These are phyloP conservation scores for Arrhamphus sclerolepis DNA, from an alignment of 2,797 vertebrate species.

Conservation along the genomic window DNA sequence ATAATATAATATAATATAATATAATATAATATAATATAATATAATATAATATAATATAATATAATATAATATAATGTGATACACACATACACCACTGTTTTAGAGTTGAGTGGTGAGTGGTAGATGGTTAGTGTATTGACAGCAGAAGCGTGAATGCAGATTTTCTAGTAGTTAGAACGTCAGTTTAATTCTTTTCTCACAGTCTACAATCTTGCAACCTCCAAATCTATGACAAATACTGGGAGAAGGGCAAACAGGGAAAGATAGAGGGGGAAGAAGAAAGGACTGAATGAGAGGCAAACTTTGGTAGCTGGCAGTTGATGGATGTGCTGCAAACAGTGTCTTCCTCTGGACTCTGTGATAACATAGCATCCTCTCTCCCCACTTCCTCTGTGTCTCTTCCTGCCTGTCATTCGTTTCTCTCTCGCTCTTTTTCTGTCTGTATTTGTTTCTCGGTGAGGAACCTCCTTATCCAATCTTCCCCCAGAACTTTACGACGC, in stretches of 20 bases:
- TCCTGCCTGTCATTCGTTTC: conserved; percentile 38
- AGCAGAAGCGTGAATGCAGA: conserved; percentile 57
- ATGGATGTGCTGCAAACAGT: conserved; percentile 66
- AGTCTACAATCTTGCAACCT: conserved; percentile 35
- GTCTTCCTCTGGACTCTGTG: conserved; percentile 62
- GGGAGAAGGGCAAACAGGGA: conserved; percentile 15
- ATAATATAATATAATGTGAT: too few relatives aligned
- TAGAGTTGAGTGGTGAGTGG: conserved; percentile 27
- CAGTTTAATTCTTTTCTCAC: conserved; percentile 50
- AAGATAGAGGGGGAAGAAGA: conserved; percentile 21
- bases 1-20: neutral
- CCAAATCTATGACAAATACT: conserved; percentile 47
- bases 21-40: too few relatives aligned
- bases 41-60: too few relatives aligned
- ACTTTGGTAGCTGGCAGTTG: conserved; percentile 54
- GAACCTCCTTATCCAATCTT: conserved; percentile 18
- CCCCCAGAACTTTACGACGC: conserved; percentile 17
- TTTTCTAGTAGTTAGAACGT: conserved; percentile 53
- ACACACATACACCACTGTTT: conserved; percentile 9
- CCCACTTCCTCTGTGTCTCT: conserved; percentile 24
- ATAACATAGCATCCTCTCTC: conserved; percentile 52
- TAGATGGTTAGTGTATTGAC: conserved; percentile 49
- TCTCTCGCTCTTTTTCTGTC: conserved; percentile 33
- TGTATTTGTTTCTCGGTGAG: conserved; percentile 24
- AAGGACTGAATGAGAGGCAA: conserved; percentile 48